Evolutionary conservation across 1,140 invertebrate species (phyloP).

Genomic region (Paracyclopina nana): DNA sequence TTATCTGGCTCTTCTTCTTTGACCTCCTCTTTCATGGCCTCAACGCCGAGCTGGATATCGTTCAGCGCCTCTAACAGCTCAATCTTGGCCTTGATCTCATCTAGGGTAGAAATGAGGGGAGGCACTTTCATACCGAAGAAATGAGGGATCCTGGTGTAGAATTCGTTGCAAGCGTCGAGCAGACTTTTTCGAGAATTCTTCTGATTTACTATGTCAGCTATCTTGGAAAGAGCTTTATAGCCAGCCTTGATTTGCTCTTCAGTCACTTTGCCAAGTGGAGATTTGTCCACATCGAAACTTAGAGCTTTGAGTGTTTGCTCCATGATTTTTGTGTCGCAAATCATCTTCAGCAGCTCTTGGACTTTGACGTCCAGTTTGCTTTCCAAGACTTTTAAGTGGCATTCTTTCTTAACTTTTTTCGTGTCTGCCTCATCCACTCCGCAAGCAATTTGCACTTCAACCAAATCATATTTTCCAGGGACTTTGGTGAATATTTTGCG

Average conservation of each 20-base stretch:
- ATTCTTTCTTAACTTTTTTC: neutral
- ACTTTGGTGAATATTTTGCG: slow-evolving; percentile 29
- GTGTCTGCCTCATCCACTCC: neutral
- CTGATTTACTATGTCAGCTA: slow-evolving; percentile 26
- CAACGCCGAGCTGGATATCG: slow-evolving; percentile 24
- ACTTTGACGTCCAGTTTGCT: slow-evolving; percentile 25
- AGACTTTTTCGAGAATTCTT: slow-evolving; percentile 17
- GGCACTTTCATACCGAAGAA: slow-evolving; percentile 31
- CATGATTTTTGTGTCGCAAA: slow-evolving; percentile 36
- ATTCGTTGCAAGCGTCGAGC: slow-evolving; percentile 31
- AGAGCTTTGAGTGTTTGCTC: slow-evolving; percentile 32
- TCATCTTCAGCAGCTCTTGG: slow-evolving; percentile 32
- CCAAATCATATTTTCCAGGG: slow-evolving; percentile 30
- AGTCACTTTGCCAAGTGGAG: slow-evolving; percentile 22
- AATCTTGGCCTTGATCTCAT: slow-evolving; percentile 27
- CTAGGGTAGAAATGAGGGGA: slow-evolving; percentile 22
- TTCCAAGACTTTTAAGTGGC: slow-evolving; percentile 5
- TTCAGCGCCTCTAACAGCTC: slow-evolving; percentile 34
- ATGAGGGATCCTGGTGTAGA: slow-evolving; percentile 39
- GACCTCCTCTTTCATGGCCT: slow-evolving; percentile 25
- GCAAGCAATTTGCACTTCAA: slow-evolving; percentile 23
- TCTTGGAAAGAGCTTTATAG: slow-evolving; percentile 31
- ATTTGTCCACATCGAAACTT: slow-evolving; percentile 25
- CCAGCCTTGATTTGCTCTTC: slow-evolving; percentile 28
- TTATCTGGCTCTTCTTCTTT: slow-evolving; percentile 23